Evolutionary conservation across 2,113 vertebrate genomes (phyloP).

Genomic region (Ibidorhyncha struthersii): DNA sequence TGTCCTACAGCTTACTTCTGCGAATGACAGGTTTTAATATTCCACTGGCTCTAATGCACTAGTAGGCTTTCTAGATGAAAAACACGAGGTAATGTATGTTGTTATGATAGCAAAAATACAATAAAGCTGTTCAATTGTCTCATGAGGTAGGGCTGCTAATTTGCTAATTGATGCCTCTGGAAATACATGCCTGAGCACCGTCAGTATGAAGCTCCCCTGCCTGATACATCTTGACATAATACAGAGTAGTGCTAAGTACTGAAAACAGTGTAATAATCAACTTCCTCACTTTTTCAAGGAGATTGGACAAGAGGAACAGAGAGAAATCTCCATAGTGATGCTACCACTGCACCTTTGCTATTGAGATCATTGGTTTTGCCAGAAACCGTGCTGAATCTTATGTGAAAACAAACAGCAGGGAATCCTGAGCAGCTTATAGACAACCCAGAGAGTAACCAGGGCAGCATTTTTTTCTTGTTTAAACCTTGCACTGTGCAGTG

Average conservation of each 20-base stretch:
- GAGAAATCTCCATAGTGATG: background rate
- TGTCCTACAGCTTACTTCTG: background rate
- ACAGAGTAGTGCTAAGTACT: background rate
- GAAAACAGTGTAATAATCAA: background rate
- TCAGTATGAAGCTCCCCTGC: background rate
- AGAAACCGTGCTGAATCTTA: background rate
- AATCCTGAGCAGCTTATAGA: conserved; percentile 10
- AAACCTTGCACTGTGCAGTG: background rate
- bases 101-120: background rate
- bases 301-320: background rate
- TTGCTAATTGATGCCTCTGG: conserved; percentile 10
- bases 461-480: conserved; percentile 1
- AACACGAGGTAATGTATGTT: background rate
- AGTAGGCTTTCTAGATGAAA: background rate
- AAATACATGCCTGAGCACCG: background rate
- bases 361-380: conserved; percentile 2
- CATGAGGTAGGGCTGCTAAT: background rate
- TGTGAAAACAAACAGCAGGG: conserved; percentile 39
- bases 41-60: background rate
- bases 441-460: background rate
- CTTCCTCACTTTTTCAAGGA: background rate
- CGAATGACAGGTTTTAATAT: background rate
- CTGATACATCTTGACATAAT: background rate
- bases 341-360: background rate
- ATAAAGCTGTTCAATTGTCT: background rate